Conservation (phyloP, 2,888 invertebrate species). For the Strigamia crassipes region DNA sequence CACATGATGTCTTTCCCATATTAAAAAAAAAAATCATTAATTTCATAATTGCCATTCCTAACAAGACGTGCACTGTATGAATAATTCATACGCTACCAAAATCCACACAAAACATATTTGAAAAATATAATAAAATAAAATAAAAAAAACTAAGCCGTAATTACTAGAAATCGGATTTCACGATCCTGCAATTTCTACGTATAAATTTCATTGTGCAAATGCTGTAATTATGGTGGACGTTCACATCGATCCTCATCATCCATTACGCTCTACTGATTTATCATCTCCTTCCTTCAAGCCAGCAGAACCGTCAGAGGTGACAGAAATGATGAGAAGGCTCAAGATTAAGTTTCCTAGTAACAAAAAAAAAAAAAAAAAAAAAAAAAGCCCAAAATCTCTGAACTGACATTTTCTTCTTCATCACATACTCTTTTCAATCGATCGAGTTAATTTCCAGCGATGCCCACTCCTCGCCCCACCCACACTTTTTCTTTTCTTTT, state of each 20-base stretch:
- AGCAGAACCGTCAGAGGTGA: slow-evolving; percentile 3
- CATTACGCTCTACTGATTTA: slow-evolving; percentile 36
- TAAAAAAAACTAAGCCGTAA: background rate
- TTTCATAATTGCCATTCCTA: background rate
- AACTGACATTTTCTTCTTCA: slow-evolving; percentile 18
- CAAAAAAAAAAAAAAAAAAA: no score
- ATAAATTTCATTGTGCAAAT: slow-evolving; percentile 15
- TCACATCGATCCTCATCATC: slow-evolving; percentile 30
- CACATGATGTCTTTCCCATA: background rate
- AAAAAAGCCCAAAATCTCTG: slow-evolving; percentile 17
- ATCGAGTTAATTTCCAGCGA: slow-evolving; percentile 38
- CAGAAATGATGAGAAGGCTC: slow-evolving; percentile 35
- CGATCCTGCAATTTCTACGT: background rate
- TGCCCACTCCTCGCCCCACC: background rate
- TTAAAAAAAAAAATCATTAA: background rate
- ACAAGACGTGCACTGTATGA: background rate
- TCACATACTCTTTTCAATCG: background rate
- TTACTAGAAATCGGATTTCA: background rate
- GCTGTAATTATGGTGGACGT: slow-evolving; percentile 19
- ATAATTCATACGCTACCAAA: background rate
- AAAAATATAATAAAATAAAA: background rate
- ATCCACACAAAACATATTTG: background rate
- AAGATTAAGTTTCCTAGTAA: slow-evolving; percentile 25
- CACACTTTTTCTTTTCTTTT: background rate
- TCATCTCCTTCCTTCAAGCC: background rate